phyloP scores from a whole-genome alignment of 1,140 invertebrate species.

The Apis florea region DNA sequence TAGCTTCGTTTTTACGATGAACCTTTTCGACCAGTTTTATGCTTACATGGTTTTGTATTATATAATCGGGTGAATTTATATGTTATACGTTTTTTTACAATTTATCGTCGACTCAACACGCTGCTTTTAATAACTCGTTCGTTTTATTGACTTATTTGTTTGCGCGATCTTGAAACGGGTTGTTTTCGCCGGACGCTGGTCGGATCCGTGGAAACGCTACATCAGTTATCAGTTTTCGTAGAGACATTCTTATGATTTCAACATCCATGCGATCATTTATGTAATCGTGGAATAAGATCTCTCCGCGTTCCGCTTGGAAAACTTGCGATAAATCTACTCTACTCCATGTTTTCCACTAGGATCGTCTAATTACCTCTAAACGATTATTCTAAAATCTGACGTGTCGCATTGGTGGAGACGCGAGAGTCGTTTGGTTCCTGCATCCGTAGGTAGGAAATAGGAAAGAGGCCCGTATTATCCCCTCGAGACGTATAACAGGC shows the following conservation, averaged over 20 bases:
- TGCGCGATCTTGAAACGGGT: slow-evolving; percentile 66
- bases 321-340: too few relatives aligned
- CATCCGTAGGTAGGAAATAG: slow-evolving; percentile 57
- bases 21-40: too few relatives aligned
- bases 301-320: too few relatives aligned
- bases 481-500: slow-evolving; percentile 67
- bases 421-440: slow-evolving; percentile 61
- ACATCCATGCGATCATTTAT: slow-evolving; percentile 19
- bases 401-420: slow-evolving; percentile 47
- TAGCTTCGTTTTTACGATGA: too few relatives aligned
- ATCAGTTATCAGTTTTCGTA: slow-evolving; percentile 41
- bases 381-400: slow-evolving; percentile 48
- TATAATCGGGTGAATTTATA: background rate
- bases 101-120: slow-evolving; percentile 11
- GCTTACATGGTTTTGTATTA: too few relatives aligned
- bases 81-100: background rate
- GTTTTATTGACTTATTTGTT: slow-evolving; percentile 76
- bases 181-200: slow-evolving; percentile 68
- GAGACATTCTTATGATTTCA: slow-evolving; percentile 47
- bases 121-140: slow-evolving; percentile 65
- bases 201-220: slow-evolving; percentile 29
- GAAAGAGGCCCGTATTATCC: slow-evolving; percentile 57
- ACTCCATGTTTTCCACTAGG: background rate
- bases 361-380: background rate
- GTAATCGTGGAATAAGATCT: background rate